Evolutionary conservation across 2,888 invertebrate species (phyloP).

Genomic region (Ichneumoninae sp.): DNA sequence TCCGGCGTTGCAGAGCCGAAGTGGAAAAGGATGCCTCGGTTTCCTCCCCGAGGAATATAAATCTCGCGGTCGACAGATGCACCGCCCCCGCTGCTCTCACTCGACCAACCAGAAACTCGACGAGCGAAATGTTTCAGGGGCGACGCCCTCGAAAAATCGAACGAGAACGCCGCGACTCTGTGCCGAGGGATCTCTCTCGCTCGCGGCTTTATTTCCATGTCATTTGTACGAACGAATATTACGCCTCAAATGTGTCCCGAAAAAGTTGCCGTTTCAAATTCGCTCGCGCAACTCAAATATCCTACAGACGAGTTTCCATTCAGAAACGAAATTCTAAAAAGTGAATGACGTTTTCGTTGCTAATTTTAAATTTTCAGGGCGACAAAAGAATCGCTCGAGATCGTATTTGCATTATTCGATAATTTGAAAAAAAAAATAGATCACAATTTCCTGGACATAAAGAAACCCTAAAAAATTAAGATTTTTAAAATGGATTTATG

Average conservation of each 20-base stretch:
- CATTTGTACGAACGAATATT: slow-evolving; percentile 66
- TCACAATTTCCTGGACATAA: too few relatives aligned
- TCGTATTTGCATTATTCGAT: neutral
- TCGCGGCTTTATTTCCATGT: slow-evolving; percentile 77
- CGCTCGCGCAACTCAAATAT: neutral
- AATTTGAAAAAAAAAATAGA: too few relatives aligned
- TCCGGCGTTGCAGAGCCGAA: slow-evolving; percentile 7
- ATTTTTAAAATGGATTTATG: neutral
- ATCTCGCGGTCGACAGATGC: slow-evolving; percentile 82
- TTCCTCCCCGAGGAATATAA: slow-evolving; percentile 77
- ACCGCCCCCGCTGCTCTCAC: slow-evolving; percentile 80
- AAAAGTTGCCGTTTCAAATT: neutral
- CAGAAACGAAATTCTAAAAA: neutral
- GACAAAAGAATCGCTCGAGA: neutral
- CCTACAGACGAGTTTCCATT: too few relatives aligned
- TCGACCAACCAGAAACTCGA: slow-evolving; percentile 80
- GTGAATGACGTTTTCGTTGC: too few relatives aligned
- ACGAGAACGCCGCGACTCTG: slow-evolving; percentile 24
- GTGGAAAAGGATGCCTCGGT: slow-evolving; percentile 51
- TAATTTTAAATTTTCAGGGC: neutral
- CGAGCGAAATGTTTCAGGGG: slow-evolving; percentile 80
- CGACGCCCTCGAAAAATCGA: slow-evolving; percentile 80
- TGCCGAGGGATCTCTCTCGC: slow-evolving; percentile 22
- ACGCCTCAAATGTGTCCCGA: neutral
- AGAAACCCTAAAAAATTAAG: too few relatives aligned